Base-by-base conservation (phyloP, 2,797 vertebrate genomes). In the Xerus rutilus region DNA sequence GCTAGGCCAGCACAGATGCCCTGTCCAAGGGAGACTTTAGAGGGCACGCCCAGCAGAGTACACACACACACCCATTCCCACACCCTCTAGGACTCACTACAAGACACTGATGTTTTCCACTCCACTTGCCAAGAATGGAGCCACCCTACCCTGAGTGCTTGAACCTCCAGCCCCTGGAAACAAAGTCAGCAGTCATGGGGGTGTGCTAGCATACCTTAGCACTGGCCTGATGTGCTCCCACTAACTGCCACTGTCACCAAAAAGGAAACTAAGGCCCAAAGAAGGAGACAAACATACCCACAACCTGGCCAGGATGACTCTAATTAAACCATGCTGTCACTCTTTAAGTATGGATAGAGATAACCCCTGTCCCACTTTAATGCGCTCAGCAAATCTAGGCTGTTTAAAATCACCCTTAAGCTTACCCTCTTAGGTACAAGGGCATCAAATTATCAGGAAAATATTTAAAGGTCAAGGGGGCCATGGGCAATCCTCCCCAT, bases 71-170 rank as follows among this genome's bases (percentile, higher is more conserved):
- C 89, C 28, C 89, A 77, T 35, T 39, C 83, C 90, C 86, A 94
- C 94, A 57, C 85, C 14, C 93, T 86, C 89, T 54, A 78, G 62
- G 74, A 93, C 86, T 96, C 9, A 7, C 76, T 84, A 73, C 52
- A 95, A 96, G 96, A 97, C 91, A 95, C 83, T 95, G 92, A 95
- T 91, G 96, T 97, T 98, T 98, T 97, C 97, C 95, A 96, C 39
- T 96, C 76, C 18, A 49, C 88, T 77, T 96, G 97, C 97, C 97
- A 97, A 95, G 96, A 97, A 95, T 7, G 74, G 86, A 95, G 96
- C 79, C 94, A 97, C 95, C 93, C 93, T 96, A 93, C 67, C 95
- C 76, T 43, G 59, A 3, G 12, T 79, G 15, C n/a, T 74, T 62
- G 79, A 81, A 76, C 96, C 83, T 90, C 86, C 78, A 91, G 52